These are phyloP conservation scores for Acridotheres tristis DNA, from an alignment of 2,797 vertebrate species.

Conservation along the genomic window DNA sequence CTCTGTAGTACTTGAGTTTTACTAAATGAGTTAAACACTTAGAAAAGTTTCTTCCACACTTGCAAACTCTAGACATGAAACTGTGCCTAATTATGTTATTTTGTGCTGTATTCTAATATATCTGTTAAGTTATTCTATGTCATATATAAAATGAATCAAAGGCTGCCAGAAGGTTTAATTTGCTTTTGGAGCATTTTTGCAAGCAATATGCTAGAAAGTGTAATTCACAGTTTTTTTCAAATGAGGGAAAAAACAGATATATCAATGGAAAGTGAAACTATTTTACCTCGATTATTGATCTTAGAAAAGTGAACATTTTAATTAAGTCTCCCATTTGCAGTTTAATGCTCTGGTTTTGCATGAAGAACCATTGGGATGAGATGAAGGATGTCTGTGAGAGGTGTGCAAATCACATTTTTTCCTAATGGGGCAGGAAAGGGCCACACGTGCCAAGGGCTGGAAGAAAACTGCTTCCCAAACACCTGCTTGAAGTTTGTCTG, in stretches of 20 bases:
- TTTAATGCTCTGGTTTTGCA: neutral
- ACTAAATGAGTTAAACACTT: neutral
- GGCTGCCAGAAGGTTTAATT: slow-evolving; percentile 25
- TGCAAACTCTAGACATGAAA: neutral
- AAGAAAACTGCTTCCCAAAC: neutral
- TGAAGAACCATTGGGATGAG: neutral
- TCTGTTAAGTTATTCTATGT: neutral
- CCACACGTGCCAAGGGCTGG: accelerated
- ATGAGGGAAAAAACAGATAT: neutral
- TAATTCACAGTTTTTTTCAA: slow-evolving; percentile 28
- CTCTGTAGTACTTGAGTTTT: neutral
- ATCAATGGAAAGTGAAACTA: neutral
- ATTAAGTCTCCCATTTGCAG: slow-evolving; percentile 21
- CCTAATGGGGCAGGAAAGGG: neutral
- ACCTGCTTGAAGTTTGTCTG: neutral
- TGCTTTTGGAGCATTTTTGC: slow-evolving; percentile 37
- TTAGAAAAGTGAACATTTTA: neutral
- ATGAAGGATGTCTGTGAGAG: neutral
- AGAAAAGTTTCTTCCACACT: neutral
- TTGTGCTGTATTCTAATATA: neutral
- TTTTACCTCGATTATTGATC: slow-evolving; percentile 12
- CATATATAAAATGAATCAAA: slow-evolving; percentile 13
- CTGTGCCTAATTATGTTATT: neutral
- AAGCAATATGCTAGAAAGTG: slow-evolving; percentile 8
- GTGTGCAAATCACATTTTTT: neutral